Evolutionary conservation across 2,888 invertebrate genomes (phyloP).

Genomic region (Beris chalybata): DNA sequence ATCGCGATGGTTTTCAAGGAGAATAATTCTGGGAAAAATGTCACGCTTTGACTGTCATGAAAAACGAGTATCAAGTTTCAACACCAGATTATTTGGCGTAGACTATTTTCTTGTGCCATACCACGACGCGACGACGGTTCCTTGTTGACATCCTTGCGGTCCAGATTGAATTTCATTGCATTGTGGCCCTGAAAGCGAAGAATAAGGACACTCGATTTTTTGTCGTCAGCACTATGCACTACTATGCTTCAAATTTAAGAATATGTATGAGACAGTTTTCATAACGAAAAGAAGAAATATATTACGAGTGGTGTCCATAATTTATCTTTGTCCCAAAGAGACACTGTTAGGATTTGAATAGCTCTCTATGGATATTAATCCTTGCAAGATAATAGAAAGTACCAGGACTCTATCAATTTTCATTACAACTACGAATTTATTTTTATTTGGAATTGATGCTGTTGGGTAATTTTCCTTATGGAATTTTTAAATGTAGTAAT

Average conservation of each 20-base stretch:
- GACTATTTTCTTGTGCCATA: neutral
- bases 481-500: no score
- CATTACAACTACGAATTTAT: no score
- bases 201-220: neutral
- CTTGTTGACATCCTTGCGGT: slow-evolving; percentile 4
- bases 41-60: neutral
- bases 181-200: neutral
- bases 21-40: neutral
- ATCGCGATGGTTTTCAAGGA: neutral
- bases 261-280: slow-evolving; percentile 1
- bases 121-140: neutral
- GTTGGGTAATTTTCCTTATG: no score
- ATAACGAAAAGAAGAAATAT: no score
- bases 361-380: slow-evolving; percentile 7
- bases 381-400: neutral
- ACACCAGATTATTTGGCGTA: neutral
- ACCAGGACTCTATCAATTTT: no score
- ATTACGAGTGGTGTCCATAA: slow-evolving; percentile 3
- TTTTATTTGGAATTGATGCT: no score
- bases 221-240: neutral
- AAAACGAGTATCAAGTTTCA: slow-evolving; percentile 1
- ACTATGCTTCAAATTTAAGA: neutral
- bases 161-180: slow-evolving; percentile 18
- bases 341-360: slow-evolving; percentile 8
- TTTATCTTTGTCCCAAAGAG: slow-evolving; percentile 16